Percentiles rank a stretch among this genome's conserved stretches.
phyloP scores from a whole-genome alignment of 2,113 vertebrate genomes.

The Garra rufa region DNA sequence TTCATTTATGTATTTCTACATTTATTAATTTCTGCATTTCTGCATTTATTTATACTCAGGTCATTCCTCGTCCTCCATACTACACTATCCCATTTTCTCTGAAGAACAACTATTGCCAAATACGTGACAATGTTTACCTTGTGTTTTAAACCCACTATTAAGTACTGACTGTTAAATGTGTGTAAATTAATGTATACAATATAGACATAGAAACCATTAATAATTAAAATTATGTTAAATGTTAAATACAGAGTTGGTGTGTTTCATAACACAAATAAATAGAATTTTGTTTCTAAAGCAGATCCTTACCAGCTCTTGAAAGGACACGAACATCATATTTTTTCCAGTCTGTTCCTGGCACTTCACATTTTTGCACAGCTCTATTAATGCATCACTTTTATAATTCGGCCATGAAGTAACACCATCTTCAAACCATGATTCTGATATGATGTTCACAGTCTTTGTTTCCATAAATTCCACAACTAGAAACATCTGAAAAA shows the following conservation, averaged over 20 bases:
- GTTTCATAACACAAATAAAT: neutral
- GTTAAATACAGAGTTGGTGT: neutral
- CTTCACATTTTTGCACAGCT: neutral
- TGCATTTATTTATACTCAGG: too few species aligned
- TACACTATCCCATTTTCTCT: too few species aligned
- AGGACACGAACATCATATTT: too few species aligned
- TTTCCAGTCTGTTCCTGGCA: neutral
- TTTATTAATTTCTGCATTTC: too few species aligned
- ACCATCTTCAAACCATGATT: too few species aligned
- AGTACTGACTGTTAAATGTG: neutral
- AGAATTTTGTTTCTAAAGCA: too few species aligned
- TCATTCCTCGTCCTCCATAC: too few species aligned
- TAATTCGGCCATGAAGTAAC: slow-evolving; percentile 3
- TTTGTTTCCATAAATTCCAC: too few species aligned
- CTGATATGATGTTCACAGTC: too few species aligned
- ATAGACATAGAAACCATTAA: neutral
- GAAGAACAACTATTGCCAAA: neutral
- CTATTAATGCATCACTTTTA: neutral
- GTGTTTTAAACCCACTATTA: neutral
- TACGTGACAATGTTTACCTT: neutral
- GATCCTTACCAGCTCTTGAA: too few species aligned
- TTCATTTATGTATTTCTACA: too few species aligned
- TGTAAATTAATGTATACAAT: neutral
- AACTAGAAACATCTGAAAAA: too few species aligned
- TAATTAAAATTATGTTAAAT: neutral